phyloP scores from a whole-genome alignment of 2,113 vertebrate species.

The Peromyscus maniculatus region DNA sequence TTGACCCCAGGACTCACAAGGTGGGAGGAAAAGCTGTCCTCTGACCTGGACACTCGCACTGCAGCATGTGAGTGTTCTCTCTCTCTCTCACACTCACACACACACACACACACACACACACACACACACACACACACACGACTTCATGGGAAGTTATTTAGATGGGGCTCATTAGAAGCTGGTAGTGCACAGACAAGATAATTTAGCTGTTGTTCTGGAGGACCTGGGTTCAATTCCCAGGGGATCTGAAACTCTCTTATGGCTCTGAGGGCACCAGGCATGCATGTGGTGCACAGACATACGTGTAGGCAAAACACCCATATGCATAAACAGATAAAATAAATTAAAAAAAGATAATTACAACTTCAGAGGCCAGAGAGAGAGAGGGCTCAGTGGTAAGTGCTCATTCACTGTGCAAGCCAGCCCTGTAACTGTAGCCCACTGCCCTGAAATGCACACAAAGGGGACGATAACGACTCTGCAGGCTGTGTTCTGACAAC shows the following conservation, averaged over 20 bases:
- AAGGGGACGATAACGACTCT: background rate
- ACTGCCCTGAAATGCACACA: background rate
- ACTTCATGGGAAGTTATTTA: background rate
- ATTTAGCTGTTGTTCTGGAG: background rate
- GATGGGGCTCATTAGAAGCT: background rate
- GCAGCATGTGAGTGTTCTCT: accelerated
- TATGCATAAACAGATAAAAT: background rate
- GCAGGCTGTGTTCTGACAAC: background rate
- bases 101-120: background rate
- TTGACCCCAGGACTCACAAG: background rate
- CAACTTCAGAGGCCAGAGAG: background rate
- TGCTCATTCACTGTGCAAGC: background rate
- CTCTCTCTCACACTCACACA: too few species aligned
- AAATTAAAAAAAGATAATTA: background rate
- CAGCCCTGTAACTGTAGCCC: background rate
- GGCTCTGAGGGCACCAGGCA: background rate
- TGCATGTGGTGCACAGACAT: background rate
- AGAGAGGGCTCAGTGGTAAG: background rate
- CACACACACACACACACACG: background rate
- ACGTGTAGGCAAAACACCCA: background rate
- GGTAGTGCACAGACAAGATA: background rate
- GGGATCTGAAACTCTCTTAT: background rate
- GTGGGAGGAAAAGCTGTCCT: background rate
- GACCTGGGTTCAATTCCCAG: background rate
- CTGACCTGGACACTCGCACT: background rate